Percentiles rank a stretch among this genome's conserved stretches.
phyloP scores from a whole-genome alignment of 2,113 vertebrate genomes.

The Oenanthe oenanthe region DNA sequence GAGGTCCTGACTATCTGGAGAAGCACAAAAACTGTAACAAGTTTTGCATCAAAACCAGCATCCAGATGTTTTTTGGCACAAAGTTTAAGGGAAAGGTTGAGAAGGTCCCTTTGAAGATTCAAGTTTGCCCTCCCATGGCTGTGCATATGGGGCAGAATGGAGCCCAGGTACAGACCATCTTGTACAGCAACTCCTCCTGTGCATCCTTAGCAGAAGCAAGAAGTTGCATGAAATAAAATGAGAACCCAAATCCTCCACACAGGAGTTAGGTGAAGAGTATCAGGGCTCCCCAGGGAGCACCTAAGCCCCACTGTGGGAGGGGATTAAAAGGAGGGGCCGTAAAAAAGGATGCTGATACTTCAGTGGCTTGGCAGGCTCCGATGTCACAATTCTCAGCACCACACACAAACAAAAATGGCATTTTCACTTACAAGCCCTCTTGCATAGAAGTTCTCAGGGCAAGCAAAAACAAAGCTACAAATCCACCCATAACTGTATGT shows the following conservation, averaged over 20 bases:
- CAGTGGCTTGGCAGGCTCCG: neutral
- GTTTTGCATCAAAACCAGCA: neutral
- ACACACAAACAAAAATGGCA: neutral
- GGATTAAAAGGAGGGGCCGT: accelerated
- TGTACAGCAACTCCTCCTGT: neutral
- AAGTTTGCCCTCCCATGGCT: neutral
- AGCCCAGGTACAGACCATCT: neutral
- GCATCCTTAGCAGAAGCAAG: neutral
- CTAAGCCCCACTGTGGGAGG: accelerated
- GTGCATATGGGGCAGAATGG: accelerated
- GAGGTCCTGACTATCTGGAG: neutral
- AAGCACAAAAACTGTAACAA: neutral
- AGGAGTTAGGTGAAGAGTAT: neutral
- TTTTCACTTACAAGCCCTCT: neutral
- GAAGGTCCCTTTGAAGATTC: neutral
- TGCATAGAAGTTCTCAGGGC: neutral
- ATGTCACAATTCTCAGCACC: neutral
- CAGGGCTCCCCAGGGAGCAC: neutral
- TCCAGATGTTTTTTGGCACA: too few species aligned
- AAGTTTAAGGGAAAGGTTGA: neutral
- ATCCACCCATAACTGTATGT: neutral
- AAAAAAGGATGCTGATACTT: too few species aligned
- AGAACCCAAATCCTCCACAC: neutral
- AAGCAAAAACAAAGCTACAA: neutral
- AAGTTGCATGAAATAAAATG: neutral